Conservation (phyloP, 2,797 vertebrate genomes). For the Gadopsis marmoratus region DNA sequence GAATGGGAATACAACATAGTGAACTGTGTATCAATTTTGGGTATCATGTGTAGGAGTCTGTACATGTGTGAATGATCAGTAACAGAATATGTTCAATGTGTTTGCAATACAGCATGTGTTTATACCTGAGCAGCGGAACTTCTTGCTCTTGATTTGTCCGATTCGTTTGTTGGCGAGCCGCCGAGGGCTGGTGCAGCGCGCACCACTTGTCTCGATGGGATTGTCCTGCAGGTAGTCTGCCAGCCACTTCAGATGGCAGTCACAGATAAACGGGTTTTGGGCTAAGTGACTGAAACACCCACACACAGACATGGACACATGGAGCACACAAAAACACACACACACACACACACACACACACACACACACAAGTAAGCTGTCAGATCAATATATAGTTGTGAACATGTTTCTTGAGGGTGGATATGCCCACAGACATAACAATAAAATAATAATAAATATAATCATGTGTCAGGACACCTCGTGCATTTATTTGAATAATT, state of each 20-base stretch:
- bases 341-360: constrained; percentile 27
- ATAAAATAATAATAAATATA: too few species aligned
- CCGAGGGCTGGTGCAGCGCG: constrained; percentile 97
- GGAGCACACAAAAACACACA: constrained; percentile 43
- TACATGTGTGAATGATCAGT: constrained; percentile 5
- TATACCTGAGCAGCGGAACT: constrained; percentile 98
- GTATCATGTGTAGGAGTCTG: background rate
- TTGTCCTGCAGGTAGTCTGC: constrained; percentile 98
- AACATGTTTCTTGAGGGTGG: background rate
- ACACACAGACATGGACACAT: constrained; percentile 32
- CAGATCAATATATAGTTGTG: background rate
- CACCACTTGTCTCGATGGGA: constrained; percentile 97
- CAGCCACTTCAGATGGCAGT: constrained; percentile 99
- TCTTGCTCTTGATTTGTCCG: constrained; percentile 99
- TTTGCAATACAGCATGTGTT: constrained; percentile 69
- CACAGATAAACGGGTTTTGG: constrained; percentile 98
- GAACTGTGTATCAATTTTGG: constrained; percentile 16
- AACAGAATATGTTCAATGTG: background rate
- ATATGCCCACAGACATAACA: background rate
- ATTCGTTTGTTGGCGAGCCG: constrained; percentile 98
- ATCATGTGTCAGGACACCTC: background rate
- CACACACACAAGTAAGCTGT: constrained; percentile 27
- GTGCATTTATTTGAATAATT: background rate
- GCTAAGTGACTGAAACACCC: constrained; percentile 88
- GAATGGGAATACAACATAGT: constrained; percentile 58